These are phyloP conservation scores for Allygus modestus DNA, from an alignment of 2,888 invertebrate genomes.

Conservation along the genomic window DNA sequence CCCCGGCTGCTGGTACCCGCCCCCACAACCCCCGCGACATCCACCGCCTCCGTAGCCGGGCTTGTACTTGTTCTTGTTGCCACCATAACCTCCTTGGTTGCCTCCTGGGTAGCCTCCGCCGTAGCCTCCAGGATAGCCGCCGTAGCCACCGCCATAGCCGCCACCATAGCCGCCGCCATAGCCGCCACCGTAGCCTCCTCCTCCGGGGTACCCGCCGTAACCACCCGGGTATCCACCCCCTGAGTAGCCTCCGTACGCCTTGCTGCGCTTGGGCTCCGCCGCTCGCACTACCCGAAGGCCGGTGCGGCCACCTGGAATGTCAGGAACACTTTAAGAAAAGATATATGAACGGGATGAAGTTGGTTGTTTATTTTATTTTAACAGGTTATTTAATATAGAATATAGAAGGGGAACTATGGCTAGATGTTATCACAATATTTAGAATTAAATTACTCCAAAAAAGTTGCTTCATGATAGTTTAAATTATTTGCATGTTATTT, in stretches of 20 bases:
- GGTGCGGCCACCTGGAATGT: slow-evolving; percentile 5
- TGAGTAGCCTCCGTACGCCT: slow-evolving; percentile 72
- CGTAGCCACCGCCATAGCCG: slow-evolving; percentile 69
- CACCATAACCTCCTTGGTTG: slow-evolving; percentile 55
- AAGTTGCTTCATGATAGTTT: too few relatives aligned
- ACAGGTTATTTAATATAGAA: too few relatives aligned
- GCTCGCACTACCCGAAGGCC: slow-evolving; percentile 22
- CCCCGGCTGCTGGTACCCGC: slow-evolving; percentile 1
- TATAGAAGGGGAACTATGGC: too few relatives aligned
- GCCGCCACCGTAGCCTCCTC: slow-evolving; percentile 70
- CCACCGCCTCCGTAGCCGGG: slow-evolving; percentile 49
- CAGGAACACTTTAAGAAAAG: neutral
- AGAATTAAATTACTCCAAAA: too few relatives aligned
- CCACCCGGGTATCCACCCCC: slow-evolving; percentile 71
- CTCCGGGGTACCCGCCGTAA: slow-evolving; percentile 71
- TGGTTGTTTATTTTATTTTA: too few relatives aligned
- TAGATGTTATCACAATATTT: too few relatives aligned
- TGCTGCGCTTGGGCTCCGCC: slow-evolving; percentile 73
- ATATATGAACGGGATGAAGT: too few relatives aligned
- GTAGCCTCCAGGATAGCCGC: slow-evolving; percentile 69
- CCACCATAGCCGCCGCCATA: slow-evolving; percentile 69
- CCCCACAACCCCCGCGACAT: slow-evolving; percentile 16
- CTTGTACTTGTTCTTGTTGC: slow-evolving; percentile 26
- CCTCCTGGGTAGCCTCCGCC: slow-evolving; percentile 61
- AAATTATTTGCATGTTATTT: too few relatives aligned